Evolutionary conservation across 1,140 invertebrate species (phyloP), one percentile per base, ranked within the genome.

Genomic region (Condylostylus longicornis): DNA sequence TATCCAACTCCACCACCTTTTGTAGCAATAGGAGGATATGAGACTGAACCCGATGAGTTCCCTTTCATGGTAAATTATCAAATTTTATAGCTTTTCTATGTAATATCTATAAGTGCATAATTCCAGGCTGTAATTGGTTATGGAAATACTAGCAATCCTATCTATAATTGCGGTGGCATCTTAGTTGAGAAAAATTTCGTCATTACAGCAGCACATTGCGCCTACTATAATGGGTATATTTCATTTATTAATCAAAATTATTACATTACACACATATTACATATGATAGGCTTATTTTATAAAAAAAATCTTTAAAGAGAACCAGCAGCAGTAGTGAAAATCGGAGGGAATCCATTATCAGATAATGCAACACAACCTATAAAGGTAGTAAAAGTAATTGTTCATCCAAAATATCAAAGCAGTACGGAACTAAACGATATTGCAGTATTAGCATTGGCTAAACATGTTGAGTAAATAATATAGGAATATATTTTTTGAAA

Each of bases 51-150:
- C 5, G 56, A 61, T 32, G 66, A 69, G 45, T 67, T 62, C 32
- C 63, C 65, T n/a, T 66, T 62, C 35, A 69, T 69, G 66, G 62
- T 63, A 53, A 43, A 20, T 20, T 13, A 13, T 12, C 2, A 30
- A 55, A 19, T 7, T 42, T 36, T 19, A 41, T 22, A 14, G 18
- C 19, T 20, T 21, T 1, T 17, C 12, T 25, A 22, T 34, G 34
- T 17, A 27, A 18, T 19, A 32, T 22, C 7, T 14, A 21, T 25
- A 12, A 20, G 13, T 22, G n/a, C 10, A 12, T 12, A 1, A 35
- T 46, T 44, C 27, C 7, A 51, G 49, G 50, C 50, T 12, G 58
- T 57, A 12, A 31, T 62, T 2, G 60, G 57, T 18, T 62, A 54
- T 49, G 37, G 37, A 4, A 49, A 53, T n/a, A 40, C 39, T 10